These are phyloP conservation scores for Scrobipalpa atriplicella DNA, from an alignment of 2,888 invertebrate species.

Conservation along the genomic window DNA sequence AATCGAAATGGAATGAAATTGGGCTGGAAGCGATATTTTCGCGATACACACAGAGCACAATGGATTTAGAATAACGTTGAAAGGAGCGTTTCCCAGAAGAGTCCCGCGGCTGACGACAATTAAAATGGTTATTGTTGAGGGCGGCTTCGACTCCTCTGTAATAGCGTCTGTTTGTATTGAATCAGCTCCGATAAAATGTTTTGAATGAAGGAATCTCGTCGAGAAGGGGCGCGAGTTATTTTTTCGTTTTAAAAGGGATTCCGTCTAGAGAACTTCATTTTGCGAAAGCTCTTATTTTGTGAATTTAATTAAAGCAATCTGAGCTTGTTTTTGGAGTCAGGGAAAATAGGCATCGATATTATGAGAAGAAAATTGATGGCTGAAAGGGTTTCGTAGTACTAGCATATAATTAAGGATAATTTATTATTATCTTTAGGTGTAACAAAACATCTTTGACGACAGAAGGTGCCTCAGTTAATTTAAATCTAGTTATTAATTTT, in stretches of 20 bases:
- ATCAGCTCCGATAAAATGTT: slow-evolving; percentile 65
- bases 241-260: slow-evolving; percentile 62
- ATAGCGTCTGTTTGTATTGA: slow-evolving; percentile 70
- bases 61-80: slow-evolving; percentile 74
- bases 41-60: slow-evolving; percentile 73
- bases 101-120: slow-evolving; percentile 69
- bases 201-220: slow-evolving; percentile 65
- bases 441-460: slow-evolving; percentile 13
- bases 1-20: slow-evolving; percentile 83
- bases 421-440: slow-evolving; percentile 17
- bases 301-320: slow-evolving; percentile 68
- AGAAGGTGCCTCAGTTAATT: not conserved
- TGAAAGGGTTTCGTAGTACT: slow-evolving; percentile 30
- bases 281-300: slow-evolving; percentile 63
- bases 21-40: slow-evolving; percentile 79
- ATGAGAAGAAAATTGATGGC: slow-evolving; percentile 50
- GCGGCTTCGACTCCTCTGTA: slow-evolving; percentile 54
- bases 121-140: slow-evolving; percentile 74
- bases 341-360: slow-evolving; percentile 44
- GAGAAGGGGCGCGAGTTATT: slow-evolving; percentile 64
- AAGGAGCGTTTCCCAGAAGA: slow-evolving; percentile 66
- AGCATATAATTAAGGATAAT: slow-evolving; percentile 10
- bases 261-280: slow-evolving; percentile 60
- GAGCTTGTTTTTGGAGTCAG: slow-evolving; percentile 48
- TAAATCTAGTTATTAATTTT: not conserved